phyloP scores from a whole-genome alignment of 2,113 vertebrate genomes.

The Cercopithecus mona region DNA sequence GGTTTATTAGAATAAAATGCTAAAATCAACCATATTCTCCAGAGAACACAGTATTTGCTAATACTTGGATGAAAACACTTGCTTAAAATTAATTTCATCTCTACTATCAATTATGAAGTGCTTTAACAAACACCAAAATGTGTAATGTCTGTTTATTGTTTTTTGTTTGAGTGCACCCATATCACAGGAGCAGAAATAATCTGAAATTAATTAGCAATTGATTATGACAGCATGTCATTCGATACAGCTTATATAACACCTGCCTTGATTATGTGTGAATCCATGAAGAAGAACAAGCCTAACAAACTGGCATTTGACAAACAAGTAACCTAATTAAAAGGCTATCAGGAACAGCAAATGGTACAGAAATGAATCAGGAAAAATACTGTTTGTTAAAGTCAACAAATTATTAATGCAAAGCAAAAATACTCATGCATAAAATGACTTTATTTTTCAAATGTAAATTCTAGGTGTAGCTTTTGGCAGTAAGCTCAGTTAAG shows the following conservation, averaged over 20 bases:
- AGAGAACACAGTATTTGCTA: slow-evolving; percentile 21
- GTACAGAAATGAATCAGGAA: slow-evolving; percentile 52
- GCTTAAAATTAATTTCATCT: slow-evolving; percentile 58
- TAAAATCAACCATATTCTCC: slow-evolving; percentile 31
- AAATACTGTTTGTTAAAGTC: slow-evolving; percentile 26
- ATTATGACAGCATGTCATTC: slow-evolving; percentile 48
- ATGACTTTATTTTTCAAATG: slow-evolving; percentile 47
- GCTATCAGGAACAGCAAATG: slow-evolving; percentile 56
- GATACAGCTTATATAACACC: slow-evolving; percentile 59
- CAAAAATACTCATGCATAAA: slow-evolving; percentile 31
- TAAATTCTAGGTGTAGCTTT: not conserved
- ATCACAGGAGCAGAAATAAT: slow-evolving; percentile 46
- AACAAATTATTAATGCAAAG: slow-evolving; percentile 44
- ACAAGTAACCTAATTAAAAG: slow-evolving; percentile 70
- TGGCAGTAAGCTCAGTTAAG: not conserved
- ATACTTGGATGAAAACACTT: slow-evolving; percentile 32
- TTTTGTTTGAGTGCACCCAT: slow-evolving; percentile 48
- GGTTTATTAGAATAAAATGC: not conserved
- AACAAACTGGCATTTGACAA: slow-evolving; percentile 58
- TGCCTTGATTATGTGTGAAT: slow-evolving; percentile 68
- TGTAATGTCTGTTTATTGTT: slow-evolving; percentile 49
- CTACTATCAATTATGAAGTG: slow-evolving; percentile 49
- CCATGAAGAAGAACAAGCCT: slow-evolving; percentile 49
- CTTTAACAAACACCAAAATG: slow-evolving; percentile 53
- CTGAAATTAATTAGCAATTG: slow-evolving; percentile 71